These are phyloP conservation scores for Napeogenes sylphis DNA, from an alignment of 2,888 invertebrate genomes.

Conservation along the genomic window DNA sequence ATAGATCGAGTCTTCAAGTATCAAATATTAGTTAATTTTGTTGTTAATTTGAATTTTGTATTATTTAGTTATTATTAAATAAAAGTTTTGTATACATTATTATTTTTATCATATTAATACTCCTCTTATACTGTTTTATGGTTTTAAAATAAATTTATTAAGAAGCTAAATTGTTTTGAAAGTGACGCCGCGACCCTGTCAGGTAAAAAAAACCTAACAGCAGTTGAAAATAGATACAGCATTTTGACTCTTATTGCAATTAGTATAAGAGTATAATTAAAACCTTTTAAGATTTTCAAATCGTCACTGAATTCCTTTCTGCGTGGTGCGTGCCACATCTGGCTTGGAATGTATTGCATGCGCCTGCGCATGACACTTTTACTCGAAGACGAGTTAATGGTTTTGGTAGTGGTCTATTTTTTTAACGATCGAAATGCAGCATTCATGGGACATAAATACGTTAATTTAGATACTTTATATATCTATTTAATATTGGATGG, in stretches of 20 bases:
- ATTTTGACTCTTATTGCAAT: neutral
- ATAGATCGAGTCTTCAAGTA: too few relatives aligned
- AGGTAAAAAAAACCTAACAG: neutral
- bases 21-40: too few relatives aligned
- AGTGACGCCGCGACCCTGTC: neutral
- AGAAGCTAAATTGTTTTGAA: too few relatives aligned
- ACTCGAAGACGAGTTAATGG: neutral
- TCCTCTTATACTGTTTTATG: too few relatives aligned
- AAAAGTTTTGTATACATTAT: too few relatives aligned
- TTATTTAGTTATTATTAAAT: too few relatives aligned
- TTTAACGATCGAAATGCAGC: neutral
- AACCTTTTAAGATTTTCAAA: neutral
- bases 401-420: conserved; percentile 2
- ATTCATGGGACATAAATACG: too few relatives aligned
- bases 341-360: conserved; percentile 30
- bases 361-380: conserved; percentile 22
- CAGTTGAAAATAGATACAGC: neutral
- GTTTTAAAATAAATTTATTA: too few relatives aligned
- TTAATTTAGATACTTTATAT: too few relatives aligned
- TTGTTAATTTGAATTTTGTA: too few relatives aligned
- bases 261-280: neutral
- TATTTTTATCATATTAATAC: too few relatives aligned
- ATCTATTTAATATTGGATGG: neutral
- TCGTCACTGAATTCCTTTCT: conserved; percentile 9
- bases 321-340: conserved; percentile 50